These are phyloP conservation scores for Drosophila paulistorum DNA, from an alignment of 1,140 invertebrate genomes.

Conservation along the genomic window DNA sequence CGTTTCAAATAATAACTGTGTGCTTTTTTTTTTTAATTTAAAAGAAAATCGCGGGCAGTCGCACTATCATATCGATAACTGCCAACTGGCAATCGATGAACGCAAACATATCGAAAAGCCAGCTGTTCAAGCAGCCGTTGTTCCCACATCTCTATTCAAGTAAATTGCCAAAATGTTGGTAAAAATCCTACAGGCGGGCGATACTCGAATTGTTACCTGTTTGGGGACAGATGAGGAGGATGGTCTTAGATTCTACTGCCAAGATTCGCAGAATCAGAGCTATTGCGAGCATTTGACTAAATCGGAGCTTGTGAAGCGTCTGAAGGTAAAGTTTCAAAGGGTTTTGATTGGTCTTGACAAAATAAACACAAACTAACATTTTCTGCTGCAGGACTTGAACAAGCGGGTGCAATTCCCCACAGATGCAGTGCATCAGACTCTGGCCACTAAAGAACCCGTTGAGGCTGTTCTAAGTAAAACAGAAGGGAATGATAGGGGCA, in stretches of 20 bases:
- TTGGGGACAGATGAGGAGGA: neutral
- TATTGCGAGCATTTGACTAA: constrained; percentile 24
- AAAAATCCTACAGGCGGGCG: constrained; percentile 9
- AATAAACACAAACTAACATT: neutral
- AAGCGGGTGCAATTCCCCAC: constrained; percentile 56
- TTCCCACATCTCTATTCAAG: neutral
- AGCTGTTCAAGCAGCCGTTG: neutral
- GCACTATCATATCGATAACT: neutral
- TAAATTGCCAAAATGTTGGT: constrained; percentile 30
- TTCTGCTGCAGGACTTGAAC: constrained; percentile 47
- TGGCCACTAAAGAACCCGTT: constrained; percentile 10
- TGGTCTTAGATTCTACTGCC: constrained; percentile 21
- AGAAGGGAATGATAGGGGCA: neutral
- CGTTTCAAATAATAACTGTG: neutral
- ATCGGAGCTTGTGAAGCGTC: constrained; percentile 19
- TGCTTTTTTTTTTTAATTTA: neutral
- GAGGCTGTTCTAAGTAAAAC: neutral
- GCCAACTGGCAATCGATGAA: no score
- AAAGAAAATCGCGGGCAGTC: no score
- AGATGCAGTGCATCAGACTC: constrained; percentile 19
- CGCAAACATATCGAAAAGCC: neutral
- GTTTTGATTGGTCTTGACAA: neutral
- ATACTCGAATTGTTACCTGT: neutral
- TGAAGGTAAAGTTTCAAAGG: constrained; percentile 26
- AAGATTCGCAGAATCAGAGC: neutral